Evolutionary conservation across 1,140 invertebrate species (phyloP).

Genomic region (Musca vetustissima): DNA sequence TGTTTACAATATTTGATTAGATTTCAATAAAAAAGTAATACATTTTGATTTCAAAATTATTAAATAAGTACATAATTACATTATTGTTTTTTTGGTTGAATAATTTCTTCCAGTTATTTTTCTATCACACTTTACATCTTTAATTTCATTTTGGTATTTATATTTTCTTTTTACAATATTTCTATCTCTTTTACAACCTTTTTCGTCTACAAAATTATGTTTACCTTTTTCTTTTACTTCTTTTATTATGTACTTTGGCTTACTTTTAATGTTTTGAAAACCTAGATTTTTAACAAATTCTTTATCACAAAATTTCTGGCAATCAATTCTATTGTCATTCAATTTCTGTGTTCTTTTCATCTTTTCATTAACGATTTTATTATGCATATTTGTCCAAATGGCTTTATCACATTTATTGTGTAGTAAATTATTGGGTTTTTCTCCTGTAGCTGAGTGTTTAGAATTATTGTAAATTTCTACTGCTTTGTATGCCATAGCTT

Average conservation of each 20-base stretch:
- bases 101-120: too few species aligned
- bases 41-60: too few species aligned
- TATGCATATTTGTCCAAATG: background rate
- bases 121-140: too few species aligned
- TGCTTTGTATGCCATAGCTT: background rate
- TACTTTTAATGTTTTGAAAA: slow-evolving; percentile 16
- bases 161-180: too few species aligned
- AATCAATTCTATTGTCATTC: background rate
- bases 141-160: too few species aligned
- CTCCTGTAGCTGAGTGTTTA: background rate
- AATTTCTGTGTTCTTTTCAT: background rate
- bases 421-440: background rate
- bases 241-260: slow-evolving; percentile 25
- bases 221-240: background rate
- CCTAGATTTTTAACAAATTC: slow-evolving; percentile 23
- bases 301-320: slow-evolving; percentile 1
- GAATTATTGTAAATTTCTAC: slow-evolving; percentile 8
- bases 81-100: too few species aligned
- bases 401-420: background rate
- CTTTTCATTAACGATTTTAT: background rate
- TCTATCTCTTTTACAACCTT: background rate
- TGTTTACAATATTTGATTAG: too few species aligned
- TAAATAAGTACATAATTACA: too few species aligned
- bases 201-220: slow-evolving; percentile 18
- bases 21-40: too few species aligned